phyloP scores from a whole-genome alignment of 2,797 vertebrate species.

The Coccyzus lansbergi region DNA sequence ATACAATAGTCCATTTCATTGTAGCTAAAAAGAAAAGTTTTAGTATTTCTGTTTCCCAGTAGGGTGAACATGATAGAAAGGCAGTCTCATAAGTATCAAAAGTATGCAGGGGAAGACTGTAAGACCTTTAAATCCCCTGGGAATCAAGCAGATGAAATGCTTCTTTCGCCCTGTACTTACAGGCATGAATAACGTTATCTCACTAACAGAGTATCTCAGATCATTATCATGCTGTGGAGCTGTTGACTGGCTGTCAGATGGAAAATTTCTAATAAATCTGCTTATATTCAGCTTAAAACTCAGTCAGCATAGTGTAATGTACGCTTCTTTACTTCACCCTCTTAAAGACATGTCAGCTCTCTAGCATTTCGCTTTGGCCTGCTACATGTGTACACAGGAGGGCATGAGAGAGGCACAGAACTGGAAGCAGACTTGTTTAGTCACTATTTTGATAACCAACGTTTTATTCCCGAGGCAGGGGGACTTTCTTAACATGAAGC shows the following conservation, averaged over 20 bases:
- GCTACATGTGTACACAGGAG: conserved; percentile 59
- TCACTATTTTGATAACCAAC: neutral
- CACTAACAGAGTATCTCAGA: neutral
- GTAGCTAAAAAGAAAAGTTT: neutral
- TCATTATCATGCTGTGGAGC: neutral
- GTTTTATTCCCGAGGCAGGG: neutral
- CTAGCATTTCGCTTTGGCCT: conserved; percentile 3
- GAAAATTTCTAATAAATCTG: neutral
- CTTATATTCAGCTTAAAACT: neutral
- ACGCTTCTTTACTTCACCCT: neutral
- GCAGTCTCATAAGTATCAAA: neutral
- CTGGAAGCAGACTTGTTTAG: neutral
- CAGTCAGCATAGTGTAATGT: neutral
- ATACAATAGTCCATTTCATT: neutral
- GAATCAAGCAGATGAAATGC: neutral
- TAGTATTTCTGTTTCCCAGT: neutral
- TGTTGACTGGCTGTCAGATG: neutral
- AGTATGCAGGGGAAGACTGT: neutral
- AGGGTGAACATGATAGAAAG: neutral
- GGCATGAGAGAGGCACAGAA: conserved; percentile 65
- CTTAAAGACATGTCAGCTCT: neutral
- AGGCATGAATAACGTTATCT: neutral
- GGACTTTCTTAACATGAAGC: neutral
- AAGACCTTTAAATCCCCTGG: conserved; percentile 1
- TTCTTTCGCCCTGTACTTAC: neutral